Percentiles rank a stretch among this genome's conserved stretches.
Evolutionary conservation across 1,140 invertebrate species (phyloP).

Genomic region (Arctopsyche grandis): DNA sequence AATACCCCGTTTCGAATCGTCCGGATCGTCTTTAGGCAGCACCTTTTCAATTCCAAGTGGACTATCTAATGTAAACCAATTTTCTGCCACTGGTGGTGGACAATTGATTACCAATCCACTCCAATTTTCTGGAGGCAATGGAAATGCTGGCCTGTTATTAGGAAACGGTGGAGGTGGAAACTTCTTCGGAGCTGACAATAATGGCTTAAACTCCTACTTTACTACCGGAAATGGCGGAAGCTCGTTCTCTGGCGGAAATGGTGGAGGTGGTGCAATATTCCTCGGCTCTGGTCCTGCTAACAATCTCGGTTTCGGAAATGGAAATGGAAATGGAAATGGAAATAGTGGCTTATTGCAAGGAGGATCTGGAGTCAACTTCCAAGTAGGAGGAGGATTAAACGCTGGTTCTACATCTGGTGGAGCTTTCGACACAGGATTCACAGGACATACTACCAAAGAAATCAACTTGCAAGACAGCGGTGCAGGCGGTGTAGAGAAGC

Average conservation of each 20-base stretch:
- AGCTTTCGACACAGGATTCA: too few species aligned
- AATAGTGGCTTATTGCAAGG: background rate
- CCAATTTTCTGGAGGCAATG: background rate
- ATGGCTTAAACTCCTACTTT: background rate
- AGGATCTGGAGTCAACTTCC: background rate
- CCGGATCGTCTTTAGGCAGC: background rate
- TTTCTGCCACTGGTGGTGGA: too few species aligned
- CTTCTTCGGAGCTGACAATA: too few species aligned
- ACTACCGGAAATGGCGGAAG: background rate
- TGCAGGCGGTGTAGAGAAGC: constrained; percentile 57
- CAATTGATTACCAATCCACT: too few species aligned
- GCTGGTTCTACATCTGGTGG: background rate
- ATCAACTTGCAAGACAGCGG: background rate
- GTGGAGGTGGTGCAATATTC: background rate
- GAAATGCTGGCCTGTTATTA: background rate
- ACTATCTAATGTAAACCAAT: too few species aligned
- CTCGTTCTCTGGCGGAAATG: background rate
- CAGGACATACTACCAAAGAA: too few species aligned
- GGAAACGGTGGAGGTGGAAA: background rate
- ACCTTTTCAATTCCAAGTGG: too few species aligned
- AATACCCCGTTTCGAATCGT: background rate
- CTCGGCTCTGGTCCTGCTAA: background rate
- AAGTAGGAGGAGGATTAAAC: background rate
- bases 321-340: background rate
- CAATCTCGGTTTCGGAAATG: background rate